Percentiles rank a stretch among this genome's conserved stretches.
Evolutionary conservation across 2,113 vertebrate genomes (phyloP).

Genomic region (Catagonus wagneri): DNA sequence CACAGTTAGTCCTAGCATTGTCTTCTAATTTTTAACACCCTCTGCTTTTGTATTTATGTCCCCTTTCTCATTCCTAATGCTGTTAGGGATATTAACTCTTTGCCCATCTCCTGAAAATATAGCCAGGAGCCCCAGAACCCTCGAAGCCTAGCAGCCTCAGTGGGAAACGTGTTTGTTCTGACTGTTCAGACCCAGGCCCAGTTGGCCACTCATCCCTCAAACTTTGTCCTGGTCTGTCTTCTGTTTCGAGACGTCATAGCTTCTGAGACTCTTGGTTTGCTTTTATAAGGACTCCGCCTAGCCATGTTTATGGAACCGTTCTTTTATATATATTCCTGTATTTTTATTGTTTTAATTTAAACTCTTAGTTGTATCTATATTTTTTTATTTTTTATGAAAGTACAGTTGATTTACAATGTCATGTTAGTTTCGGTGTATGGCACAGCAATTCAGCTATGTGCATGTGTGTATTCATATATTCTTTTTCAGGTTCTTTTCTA

Average conservation of each 20-base stretch:
- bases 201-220: neutral
- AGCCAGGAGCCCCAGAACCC: neutral
- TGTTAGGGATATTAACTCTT: neutral
- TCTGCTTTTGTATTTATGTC: too few relatives aligned
- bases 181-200: neutral
- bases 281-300: neutral
- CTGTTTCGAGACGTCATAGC: neutral
- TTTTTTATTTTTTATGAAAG: neutral
- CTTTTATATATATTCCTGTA: neutral
- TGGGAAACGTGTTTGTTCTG: neutral
- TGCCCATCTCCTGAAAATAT: neutral
- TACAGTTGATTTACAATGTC: too few relatives aligned
- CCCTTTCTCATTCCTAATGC: neutral
- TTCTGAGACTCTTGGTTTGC: neutral
- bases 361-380: neutral
- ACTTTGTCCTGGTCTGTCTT: neutral
- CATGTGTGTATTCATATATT: too few relatives aligned
- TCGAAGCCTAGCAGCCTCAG: neutral
- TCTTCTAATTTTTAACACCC: neutral
- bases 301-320: neutral
- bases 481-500: too few relatives aligned
- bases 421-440: too few relatives aligned
- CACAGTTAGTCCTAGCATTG: neutral
- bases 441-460: too few relatives aligned
- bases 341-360: neutral